Base-by-base conservation (phyloP, 1,140 invertebrate genomes). In the Sinonovacula constricta region DNA sequence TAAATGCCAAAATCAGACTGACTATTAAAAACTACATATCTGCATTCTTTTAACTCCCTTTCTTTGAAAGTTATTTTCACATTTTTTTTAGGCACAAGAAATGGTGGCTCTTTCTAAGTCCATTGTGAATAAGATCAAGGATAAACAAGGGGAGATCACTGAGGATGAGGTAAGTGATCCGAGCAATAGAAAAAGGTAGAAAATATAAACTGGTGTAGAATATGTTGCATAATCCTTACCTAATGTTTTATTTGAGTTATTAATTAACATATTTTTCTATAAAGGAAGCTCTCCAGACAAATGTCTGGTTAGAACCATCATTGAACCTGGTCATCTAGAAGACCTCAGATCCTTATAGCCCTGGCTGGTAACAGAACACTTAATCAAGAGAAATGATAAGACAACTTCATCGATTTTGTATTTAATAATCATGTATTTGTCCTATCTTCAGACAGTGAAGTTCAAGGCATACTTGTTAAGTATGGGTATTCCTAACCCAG, bases 381-480 rank as follows among this genome's bases (percentile, higher is more conserved):
- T n/a, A n/a, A n/a, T n/a, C n/a, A n/a, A n/a, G n/a, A n/a, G n/a
- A n/a, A n/a, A n/a, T n/a, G n/a, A n/a, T n/a, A n/a, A n/a, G n/a
- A n/a, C n/a, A n/a, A n/a, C n/a, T n/a, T n/a, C n/a, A n/a, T n/a
- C n/a, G n/a, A n/a, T n/a, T n/a, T n/a, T n/a, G n/a, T n/a, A n/a
- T n/a, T n/a, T 57, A 53, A 49, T 70, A 67, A 54, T 2, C 26
- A 31, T 3, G 12, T 54, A 39, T 82, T 26, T 70, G 53, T 67
- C 28, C 59, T 69, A 45, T 69, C 87, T 90, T 67, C 80, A 92
- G 92, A 99, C 98, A 10, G 93, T 99, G 18, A 94, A 94, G 82
- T 99, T 99, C 86, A 98, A 99, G 90, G 96, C 97, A 0, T 98
- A 99, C 88, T 92, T 99, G 49, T 93, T 99, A 90, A 98, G 97